These are phyloP conservation scores for Falco punctatus DNA, from an alignment of 2,113 vertebrate genomes.

Conservation along the genomic window DNA sequence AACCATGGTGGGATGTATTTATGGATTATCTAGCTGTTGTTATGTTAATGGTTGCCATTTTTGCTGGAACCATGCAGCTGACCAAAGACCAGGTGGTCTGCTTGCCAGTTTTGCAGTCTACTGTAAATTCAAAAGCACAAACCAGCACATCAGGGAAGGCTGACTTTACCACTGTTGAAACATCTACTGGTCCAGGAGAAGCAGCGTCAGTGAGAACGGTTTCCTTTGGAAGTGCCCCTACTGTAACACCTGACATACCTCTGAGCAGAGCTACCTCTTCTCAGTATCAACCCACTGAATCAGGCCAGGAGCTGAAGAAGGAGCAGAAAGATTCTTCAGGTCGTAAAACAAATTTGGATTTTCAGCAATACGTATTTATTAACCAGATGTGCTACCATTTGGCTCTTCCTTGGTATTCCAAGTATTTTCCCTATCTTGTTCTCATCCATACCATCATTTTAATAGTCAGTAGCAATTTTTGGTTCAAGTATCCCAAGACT, in stretches of 20 bases:
- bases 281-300: conserved; percentile 70
- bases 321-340: conserved; percentile 82
- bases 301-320: conserved; percentile 68
- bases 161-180: conserved; percentile 67
- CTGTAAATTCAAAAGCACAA: conserved; percentile 77
- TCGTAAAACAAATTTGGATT: conserved; percentile 93
- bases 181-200: conserved; percentile 65
- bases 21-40: conserved; percentile 98
- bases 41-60: conserved; percentile 99
- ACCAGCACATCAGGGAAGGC: conserved; percentile 50
- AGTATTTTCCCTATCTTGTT: conserved; percentile 98
- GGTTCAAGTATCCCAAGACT: conserved; percentile 99
- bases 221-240: conserved; percentile 74
- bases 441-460: conserved; percentile 97
- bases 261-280: conserved; percentile 73
- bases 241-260: conserved; percentile 76
- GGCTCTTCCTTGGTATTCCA: conserved; percentile 98
- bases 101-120: conserved; percentile 87
- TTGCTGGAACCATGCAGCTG: conserved; percentile 98
- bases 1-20: conserved; percentile 99
- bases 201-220: conserved; percentile 56
- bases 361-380: conserved; percentile 98
- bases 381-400: conserved; percentile 99
- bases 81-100: conserved; percentile 99
- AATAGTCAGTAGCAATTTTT: conserved; percentile 99